These are phyloP conservation scores for Phylloscopus whistleri DNA, from an alignment of 2,113 vertebrate genomes.

Conservation along the genomic window DNA sequence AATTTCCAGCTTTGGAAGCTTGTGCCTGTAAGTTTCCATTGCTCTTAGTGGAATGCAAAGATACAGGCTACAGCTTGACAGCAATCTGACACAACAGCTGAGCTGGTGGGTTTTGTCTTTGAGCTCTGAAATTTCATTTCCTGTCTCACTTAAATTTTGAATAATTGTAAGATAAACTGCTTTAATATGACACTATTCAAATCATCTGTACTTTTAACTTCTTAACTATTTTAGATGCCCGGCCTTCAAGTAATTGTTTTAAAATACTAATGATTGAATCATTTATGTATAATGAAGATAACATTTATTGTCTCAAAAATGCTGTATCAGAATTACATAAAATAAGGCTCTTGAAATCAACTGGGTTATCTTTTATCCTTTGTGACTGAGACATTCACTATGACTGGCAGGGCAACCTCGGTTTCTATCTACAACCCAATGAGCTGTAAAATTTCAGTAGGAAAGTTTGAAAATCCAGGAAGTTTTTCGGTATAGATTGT, in stretches of 20 bases:
- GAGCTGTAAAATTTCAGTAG: background rate
- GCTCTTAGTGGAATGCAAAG: background rate
- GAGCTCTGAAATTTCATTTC: background rate
- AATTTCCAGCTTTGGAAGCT: background rate
- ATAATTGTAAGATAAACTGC: background rate
- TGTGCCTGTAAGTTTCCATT: background rate
- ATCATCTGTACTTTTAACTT: background rate
- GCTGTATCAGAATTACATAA: background rate
- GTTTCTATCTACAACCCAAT: background rate
- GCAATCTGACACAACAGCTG: background rate
- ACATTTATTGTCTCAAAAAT: background rate
- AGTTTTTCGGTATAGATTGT: accelerated
- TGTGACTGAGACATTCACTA: background rate
- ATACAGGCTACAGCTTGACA: background rate
- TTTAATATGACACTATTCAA: background rate
- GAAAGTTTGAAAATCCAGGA: background rate
- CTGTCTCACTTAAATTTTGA: background rate
- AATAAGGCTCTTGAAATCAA: background rate
- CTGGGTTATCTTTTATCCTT: background rate
- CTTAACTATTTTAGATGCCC: background rate
- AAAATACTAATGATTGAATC: background rate
- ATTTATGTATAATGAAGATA: background rate
- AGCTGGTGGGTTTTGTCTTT: background rate
- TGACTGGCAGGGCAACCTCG: background rate
- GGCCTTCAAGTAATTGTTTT: background rate